phyloP scores from a whole-genome alignment of 2,113 vertebrate genomes.

The Panurus biarmicus region DNA sequence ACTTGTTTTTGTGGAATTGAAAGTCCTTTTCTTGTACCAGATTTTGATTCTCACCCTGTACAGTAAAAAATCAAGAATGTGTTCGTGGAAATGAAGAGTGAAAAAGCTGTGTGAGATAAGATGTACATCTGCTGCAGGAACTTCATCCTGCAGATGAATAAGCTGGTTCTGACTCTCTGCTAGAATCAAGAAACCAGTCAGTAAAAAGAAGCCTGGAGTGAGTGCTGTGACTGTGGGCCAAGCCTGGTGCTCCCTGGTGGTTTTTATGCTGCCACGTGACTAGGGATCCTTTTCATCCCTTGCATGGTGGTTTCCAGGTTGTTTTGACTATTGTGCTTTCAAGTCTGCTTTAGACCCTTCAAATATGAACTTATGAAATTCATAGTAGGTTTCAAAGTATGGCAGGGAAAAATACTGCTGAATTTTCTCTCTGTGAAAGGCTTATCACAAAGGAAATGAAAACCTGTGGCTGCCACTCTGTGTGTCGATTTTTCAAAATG shows the following conservation, averaged over 20 bases:
- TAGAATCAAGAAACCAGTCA: not conserved
- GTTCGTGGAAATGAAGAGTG: not conserved
- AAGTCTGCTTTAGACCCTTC: not conserved
- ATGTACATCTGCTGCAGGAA: not conserved
- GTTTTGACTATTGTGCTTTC: not conserved
- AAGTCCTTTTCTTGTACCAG: not conserved
- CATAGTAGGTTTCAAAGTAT: not conserved
- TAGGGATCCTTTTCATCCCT: not conserved
- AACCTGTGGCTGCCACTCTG: not conserved
- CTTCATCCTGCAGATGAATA: not conserved
- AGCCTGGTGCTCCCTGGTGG: not conserved
- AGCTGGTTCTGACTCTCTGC: not conserved
- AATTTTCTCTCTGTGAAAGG: not conserved
- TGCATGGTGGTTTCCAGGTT: not conserved
- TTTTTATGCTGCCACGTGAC: not conserved
- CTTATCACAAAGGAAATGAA: conserved; percentile 11
- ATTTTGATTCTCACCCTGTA: not conserved
- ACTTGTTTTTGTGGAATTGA: not conserved
- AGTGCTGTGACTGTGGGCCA: not conserved
- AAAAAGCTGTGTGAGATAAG: not conserved
- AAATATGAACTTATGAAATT: not conserved
- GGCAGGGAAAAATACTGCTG: not conserved
- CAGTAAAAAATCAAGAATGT: not conserved
- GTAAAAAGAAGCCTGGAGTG: not conserved
- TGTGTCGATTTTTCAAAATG: not conserved